Evolutionary conservation across 1,140 invertebrate genomes (phyloP).

Genomic region (Ips typographus): DNA sequence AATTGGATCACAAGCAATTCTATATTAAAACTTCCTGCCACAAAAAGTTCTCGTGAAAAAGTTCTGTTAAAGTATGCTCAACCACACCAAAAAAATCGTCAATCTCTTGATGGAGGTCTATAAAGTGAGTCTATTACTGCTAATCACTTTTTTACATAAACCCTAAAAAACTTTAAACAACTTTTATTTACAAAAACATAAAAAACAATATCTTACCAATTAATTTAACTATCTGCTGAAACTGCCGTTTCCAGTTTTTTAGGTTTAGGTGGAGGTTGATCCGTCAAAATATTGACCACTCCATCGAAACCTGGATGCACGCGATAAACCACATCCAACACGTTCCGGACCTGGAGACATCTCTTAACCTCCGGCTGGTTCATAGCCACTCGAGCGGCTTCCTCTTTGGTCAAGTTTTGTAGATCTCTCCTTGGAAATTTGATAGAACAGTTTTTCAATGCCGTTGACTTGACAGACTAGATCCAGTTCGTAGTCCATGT

Average conservation of each 20-base stretch:
- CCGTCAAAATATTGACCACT: slow-evolving; percentile 45
- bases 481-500: slow-evolving; percentile 69
- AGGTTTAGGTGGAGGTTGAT: slow-evolving; percentile 18
- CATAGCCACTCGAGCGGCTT: slow-evolving; percentile 58
- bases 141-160: no score
- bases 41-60: no score
- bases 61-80: no score
- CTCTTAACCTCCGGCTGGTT: slow-evolving; percentile 51
- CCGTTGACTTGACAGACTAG: slow-evolving; percentile 67
- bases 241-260: not conserved
- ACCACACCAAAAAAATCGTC: no score
- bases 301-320: slow-evolving; percentile 42
- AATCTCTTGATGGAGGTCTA: no score
- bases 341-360: slow-evolving; percentile 34
- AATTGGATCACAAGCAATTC: no score
- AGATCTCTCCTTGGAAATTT: slow-evolving; percentile 57
- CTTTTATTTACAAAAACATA: no score
- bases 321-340: slow-evolving; percentile 39
- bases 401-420: slow-evolving; percentile 56
- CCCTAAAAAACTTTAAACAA: no score
- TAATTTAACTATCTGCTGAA: not conserved
- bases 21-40: no score
- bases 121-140: no score
- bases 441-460: slow-evolving; percentile 54
- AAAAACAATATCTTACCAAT: no score